Conservation (phyloP, 2,888 invertebrate species). For the Amaurobius ferox region DNA sequence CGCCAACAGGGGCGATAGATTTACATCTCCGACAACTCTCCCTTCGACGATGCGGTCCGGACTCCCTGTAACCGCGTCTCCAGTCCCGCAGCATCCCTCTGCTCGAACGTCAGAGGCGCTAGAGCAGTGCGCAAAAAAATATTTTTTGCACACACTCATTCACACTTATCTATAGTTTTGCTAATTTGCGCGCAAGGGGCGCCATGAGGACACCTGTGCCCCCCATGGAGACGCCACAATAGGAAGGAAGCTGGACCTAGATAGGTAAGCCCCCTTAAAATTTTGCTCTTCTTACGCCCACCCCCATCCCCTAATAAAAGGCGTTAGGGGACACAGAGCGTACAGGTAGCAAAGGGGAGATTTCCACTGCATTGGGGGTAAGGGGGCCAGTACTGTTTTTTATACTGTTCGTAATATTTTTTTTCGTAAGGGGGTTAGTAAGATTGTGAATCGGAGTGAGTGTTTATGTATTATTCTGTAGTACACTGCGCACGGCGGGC, state of each 20-base stretch:
- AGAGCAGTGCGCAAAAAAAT: slow-evolving; percentile 26
- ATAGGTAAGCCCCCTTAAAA: slow-evolving; percentile 38
- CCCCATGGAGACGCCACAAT: not conserved
- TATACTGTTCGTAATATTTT: not conserved
- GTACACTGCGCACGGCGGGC: not conserved
- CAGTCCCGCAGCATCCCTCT: slow-evolving; percentile 62
- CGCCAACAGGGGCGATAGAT: not conserved
- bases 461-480: not conserved
- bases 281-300: not conserved
- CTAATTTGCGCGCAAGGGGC: not conserved
- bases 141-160: slow-evolving; percentile 19
- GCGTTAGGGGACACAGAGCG: not conserved
- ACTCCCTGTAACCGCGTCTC: slow-evolving; percentile 25
- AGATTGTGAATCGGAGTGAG: not conserved
- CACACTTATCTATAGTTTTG: slow-evolving; percentile 12
- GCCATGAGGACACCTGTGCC: slow-evolving; percentile 24
- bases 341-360: slow-evolving; percentile 5
- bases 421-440: not conserved
- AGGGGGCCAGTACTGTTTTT: not conserved
- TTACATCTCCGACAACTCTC: slow-evolving; percentile 10
- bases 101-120: slow-evolving; percentile 25
- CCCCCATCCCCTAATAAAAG: not conserved
- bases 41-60: slow-evolving; percentile 32
- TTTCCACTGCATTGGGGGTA: slow-evolving; percentile 11
- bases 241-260: not conserved